Evolutionary conservation across 2,113 vertebrate species (phyloP).

Genomic region (Pteruthius melanotis): DNA sequence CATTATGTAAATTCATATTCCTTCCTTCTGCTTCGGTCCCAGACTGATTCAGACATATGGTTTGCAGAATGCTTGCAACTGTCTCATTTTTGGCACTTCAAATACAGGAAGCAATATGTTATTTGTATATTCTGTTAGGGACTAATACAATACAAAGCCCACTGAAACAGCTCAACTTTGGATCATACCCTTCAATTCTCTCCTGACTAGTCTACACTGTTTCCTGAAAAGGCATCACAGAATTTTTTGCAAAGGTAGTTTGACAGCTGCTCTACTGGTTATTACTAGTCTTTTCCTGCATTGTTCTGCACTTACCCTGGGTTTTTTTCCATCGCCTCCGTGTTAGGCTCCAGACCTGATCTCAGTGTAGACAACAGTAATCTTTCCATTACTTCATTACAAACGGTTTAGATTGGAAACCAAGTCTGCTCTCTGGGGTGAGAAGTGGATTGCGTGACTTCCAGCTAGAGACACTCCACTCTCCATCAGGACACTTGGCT

Average conservation of each 20-base stretch:
- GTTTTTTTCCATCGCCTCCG: neutral
- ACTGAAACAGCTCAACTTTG: conserved; percentile 54
- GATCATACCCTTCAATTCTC: conserved; percentile 49
- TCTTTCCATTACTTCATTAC: conserved; percentile 53
- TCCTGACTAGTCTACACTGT: conserved; percentile 31
- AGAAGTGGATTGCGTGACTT: conserved; percentile 5
- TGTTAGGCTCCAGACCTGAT: conserved; percentile 19
- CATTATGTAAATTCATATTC: conserved; percentile 22
- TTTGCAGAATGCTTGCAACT: conserved; percentile 56
- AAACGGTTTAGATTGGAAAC: neutral
- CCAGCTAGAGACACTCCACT: neutral
- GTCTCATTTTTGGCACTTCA: conserved; percentile 60
- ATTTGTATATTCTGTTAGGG: conserved; percentile 59
- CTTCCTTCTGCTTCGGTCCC: conserved; percentile 10
- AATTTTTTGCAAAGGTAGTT: conserved; percentile 27
- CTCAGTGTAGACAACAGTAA: conserved; percentile 15
- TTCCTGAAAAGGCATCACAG: conserved; percentile 52
- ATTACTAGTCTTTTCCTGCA: conserved; percentile 20
- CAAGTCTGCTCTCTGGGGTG: neutral
- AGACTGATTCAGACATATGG: conserved; percentile 55
- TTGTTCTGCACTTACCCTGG: neutral
- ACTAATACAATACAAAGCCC: conserved; percentile 55
- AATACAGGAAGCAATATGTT: conserved; percentile 63
- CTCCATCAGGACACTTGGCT: neutral
- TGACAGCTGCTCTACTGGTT: conserved; percentile 32